phyloP scores from a whole-genome alignment of 2,113 vertebrate genomes.

The Alethe castanea region DNA sequence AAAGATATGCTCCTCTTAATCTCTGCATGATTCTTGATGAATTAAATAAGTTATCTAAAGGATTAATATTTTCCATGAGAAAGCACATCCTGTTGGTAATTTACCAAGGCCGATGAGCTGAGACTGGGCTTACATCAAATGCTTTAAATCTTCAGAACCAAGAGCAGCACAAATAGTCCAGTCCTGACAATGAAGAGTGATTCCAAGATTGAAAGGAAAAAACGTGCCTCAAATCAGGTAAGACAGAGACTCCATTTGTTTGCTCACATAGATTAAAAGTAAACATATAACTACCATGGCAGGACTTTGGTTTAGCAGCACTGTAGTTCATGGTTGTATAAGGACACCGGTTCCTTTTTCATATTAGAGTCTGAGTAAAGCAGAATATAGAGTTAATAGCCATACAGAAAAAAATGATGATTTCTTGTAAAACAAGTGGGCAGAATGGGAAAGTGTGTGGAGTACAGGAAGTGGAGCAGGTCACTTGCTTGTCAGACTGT shows the following conservation, averaged over 20 bases:
- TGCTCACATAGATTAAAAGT: background rate
- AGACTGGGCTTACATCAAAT: background rate
- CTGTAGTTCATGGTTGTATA: background rate
- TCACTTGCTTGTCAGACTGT: background rate
- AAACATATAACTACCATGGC: background rate
- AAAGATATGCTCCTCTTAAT: background rate
- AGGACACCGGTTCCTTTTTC: background rate
- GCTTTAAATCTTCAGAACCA: slow-evolving; percentile 76
- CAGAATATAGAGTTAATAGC: background rate
- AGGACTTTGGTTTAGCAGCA: background rate
- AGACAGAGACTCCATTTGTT: background rate
- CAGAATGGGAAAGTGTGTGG: background rate
- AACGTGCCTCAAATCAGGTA: slow-evolving; percentile 85
- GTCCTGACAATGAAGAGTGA: slow-evolving; percentile 66
- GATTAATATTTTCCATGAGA: background rate
- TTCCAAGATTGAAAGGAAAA: slow-evolving; percentile 86
- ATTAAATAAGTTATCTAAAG: background rate
- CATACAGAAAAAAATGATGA: background rate
- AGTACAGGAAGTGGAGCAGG: background rate
- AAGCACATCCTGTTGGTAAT: background rate
- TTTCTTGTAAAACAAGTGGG: background rate
- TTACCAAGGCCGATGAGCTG: background rate
- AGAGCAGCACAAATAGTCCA: slow-evolving; percentile 76
- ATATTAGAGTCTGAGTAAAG: background rate
- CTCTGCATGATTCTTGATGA: background rate